These are phyloP conservation scores for Hypanus sabinus DNA, from an alignment of 2,113 vertebrate genomes.

Conservation along the genomic window DNA sequence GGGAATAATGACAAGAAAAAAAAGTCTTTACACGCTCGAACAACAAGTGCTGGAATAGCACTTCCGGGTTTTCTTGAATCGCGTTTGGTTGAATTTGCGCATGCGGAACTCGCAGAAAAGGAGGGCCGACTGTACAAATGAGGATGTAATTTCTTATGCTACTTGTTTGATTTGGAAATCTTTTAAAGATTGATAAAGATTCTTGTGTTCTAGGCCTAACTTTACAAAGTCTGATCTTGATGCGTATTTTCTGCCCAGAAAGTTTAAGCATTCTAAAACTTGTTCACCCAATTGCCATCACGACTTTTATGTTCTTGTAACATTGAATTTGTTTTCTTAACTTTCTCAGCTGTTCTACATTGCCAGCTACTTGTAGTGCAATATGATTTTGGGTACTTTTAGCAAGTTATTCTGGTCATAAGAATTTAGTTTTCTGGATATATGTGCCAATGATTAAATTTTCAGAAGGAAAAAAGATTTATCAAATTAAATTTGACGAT, in stretches of 20 bases:
- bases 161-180: background rate
- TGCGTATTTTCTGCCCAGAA: background rate
- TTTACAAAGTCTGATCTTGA: background rate
- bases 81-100: no score
- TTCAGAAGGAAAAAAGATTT: background rate
- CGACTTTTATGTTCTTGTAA: background rate
- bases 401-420: background rate
- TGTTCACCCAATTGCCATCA: background rate
- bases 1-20: no score
- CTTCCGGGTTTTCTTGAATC: no score
- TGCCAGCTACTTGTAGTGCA: background rate
- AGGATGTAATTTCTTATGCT: background rate
- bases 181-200: background rate
- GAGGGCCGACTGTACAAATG: no score
- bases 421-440: background rate
- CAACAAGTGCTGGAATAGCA: no score
- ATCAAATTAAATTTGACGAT: background rate
- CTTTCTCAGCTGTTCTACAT: background rate
- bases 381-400: background rate
- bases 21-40: no score
- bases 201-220: background rate
- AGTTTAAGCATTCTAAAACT: background rate
- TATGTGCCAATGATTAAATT: background rate
- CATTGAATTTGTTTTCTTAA: background rate
- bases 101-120: no score